Evolutionary conservation across 2,888 invertebrate species (phyloP).

Genomic region (Entomobrya multifasciata): DNA sequence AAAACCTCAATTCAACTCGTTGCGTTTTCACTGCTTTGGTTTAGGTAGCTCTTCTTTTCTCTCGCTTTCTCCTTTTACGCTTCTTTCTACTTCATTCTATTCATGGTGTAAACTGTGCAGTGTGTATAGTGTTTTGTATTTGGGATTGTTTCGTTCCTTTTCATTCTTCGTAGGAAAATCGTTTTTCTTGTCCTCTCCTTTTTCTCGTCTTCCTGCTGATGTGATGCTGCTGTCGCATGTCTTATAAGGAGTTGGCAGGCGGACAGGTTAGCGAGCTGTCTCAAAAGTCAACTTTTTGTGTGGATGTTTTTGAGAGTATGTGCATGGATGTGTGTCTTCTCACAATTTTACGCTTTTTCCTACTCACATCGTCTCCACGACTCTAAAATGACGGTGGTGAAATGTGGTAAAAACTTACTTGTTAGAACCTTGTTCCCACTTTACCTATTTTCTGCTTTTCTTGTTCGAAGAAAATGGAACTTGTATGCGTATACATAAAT

Average conservation of each 20-base stretch:
- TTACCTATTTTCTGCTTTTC: neutral
- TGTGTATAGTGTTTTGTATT: conserved; percentile 29
- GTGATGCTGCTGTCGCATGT: conserved; percentile 59
- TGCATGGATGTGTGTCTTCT: neutral
- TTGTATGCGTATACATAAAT: neutral
- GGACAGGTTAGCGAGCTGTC: conserved; percentile 60
- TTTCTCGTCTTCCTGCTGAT: conserved; percentile 17
- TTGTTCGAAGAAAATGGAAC: neutral
- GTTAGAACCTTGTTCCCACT: neutral
- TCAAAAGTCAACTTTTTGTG: conserved; percentile 45
- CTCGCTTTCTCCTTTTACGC: neutral
- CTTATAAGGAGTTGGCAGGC: conserved; percentile 45
- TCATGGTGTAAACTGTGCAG: neutral
- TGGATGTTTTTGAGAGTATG: neutral
- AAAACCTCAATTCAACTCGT: neutral
- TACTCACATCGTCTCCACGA: neutral
- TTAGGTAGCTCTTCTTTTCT: conserved; percentile 1
- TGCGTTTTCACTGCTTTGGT: neutral
- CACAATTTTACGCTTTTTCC: conserved; percentile 20
- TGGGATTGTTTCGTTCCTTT: conserved; percentile 6
- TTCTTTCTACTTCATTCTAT: conserved; percentile 3
- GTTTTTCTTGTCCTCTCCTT: conserved; percentile 38
- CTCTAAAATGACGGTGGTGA: conserved; percentile 14
- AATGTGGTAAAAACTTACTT: conserved; percentile 23
- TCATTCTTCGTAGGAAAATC: conserved; percentile 31